Percentiles rank a stretch among this genome's conserved stretches.
phyloP scores from a whole-genome alignment of 2,113 vertebrate species.

The Uria aalge region DNA sequence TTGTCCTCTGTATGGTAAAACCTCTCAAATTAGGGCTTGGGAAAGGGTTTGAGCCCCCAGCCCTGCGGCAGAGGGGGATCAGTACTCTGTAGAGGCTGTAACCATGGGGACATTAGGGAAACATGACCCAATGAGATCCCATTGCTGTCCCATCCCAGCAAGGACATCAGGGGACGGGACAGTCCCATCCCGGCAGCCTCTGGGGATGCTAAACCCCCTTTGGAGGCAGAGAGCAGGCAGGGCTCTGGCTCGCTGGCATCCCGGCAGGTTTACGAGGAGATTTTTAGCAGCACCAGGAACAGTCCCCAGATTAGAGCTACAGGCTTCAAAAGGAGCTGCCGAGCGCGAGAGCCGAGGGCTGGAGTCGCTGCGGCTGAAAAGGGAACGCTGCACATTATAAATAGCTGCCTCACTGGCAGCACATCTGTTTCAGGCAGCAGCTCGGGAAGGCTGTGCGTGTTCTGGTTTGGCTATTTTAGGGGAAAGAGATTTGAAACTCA shows the following conservation, averaged over 20 bases:
- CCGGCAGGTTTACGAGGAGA: slow-evolving; percentile 30
- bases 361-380: slow-evolving; percentile 58
- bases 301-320: slow-evolving; percentile 60
- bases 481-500: slow-evolving; percentile 49
- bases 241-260: slow-evolving; percentile 5
- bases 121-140: background rate
- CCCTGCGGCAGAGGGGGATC: background rate
- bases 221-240: background rate
- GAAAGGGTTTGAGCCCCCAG: background rate
- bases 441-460: slow-evolving; percentile 44
- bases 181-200: background rate
- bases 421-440: slow-evolving; percentile 64
- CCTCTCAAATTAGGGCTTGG: background rate
- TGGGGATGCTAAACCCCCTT: background rate
- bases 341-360: slow-evolving; percentile 51
- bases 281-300: slow-evolving; percentile 57
- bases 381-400: slow-evolving; percentile 63
- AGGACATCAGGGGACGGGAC: background rate
- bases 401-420: slow-evolving; percentile 52
- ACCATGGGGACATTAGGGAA: rapidly evolving
- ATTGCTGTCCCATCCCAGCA: background rate
- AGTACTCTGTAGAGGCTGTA: background rate
- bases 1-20: background rate
- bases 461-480: slow-evolving; percentile 45
- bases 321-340: slow-evolving; percentile 61